phyloP scores from a whole-genome alignment of 2,888 invertebrate genomes.

The Diarsia rubi region DNA sequence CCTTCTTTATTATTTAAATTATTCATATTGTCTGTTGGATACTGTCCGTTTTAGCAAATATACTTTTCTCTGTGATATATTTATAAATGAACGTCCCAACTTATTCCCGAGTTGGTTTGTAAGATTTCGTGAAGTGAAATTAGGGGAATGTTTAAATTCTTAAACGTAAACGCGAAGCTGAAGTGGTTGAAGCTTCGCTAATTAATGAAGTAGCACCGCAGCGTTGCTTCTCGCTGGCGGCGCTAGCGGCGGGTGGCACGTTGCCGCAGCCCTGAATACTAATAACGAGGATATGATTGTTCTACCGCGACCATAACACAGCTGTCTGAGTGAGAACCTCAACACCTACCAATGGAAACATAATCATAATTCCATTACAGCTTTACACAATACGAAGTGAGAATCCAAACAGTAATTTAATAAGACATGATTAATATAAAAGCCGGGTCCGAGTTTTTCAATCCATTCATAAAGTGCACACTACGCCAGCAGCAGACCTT shows the following conservation, averaged over 20 bases:
- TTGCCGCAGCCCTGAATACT: slow-evolving; percentile 76
- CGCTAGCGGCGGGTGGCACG: neutral
- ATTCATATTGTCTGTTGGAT: slow-evolving; percentile 56
- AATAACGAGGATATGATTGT: slow-evolving; percentile 78
- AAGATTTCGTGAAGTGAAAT: slow-evolving; percentile 72
- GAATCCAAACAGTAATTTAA: slow-evolving; percentile 34
- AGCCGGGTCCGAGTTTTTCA: slow-evolving; percentile 32
- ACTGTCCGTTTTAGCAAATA: slow-evolving; percentile 56
- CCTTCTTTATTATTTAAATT: slow-evolving; percentile 65
- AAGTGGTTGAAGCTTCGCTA: slow-evolving; percentile 81
- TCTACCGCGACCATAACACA: slow-evolving; percentile 62
- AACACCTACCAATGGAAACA: slow-evolving; percentile 11
- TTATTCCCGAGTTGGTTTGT: slow-evolving; percentile 57
- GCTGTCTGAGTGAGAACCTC: slow-evolving; percentile 29
- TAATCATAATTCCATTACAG: slow-evolving; percentile 8
- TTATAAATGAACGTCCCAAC: slow-evolving; percentile 54
- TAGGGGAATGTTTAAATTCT: slow-evolving; percentile 79
- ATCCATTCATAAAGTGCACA: slow-evolving; percentile 46
- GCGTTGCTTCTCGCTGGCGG: slow-evolving; percentile 66
- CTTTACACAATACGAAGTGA: neutral
- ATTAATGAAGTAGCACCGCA: slow-evolving; percentile 81
- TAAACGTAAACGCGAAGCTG: slow-evolving; percentile 75
- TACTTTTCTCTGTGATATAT: slow-evolving; percentile 46
- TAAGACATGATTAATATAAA: slow-evolving; percentile 51
- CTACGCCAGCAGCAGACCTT: slow-evolving; percentile 35